Percentiles rank a stretch among this genome's conserved stretches.
These are phyloP conservation scores for Ancistrus triradiatus DNA, from an alignment of 2,113 vertebrate species.

Conservation along the genomic window DNA sequence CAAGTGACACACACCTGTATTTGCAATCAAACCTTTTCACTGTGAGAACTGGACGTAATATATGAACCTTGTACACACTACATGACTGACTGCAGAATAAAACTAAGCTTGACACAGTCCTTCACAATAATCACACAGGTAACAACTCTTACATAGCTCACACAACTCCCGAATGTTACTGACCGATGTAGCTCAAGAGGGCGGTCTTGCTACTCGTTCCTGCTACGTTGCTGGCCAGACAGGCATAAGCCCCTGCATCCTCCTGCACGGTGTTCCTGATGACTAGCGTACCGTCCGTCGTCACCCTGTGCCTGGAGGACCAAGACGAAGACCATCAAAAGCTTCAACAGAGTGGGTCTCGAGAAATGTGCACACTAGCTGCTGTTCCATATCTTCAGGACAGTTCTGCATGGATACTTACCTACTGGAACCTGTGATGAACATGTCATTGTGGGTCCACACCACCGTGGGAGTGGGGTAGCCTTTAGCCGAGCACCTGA, in stretches of 20 bases:
- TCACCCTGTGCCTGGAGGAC: constrained; percentile 76
- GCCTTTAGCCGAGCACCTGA: constrained; percentile 81
- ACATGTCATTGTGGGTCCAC: constrained; percentile 88
- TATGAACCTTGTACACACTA: no score
- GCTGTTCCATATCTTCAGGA: no score
- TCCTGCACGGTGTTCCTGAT: constrained; percentile 74
- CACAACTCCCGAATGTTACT: no score
- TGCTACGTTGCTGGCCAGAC: constrained; percentile 86
- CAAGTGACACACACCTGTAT: no score
- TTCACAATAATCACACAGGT: no score
- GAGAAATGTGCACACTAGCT: no score
- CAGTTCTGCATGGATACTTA: constrained; percentile 33
- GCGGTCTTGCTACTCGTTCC: constrained; percentile 80
- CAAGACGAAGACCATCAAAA: neutral
- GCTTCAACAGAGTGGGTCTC: neutral
- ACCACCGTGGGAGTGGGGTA: constrained; percentile 80
- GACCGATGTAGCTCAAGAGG: constrained; percentile 78
- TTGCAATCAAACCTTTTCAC: no score
- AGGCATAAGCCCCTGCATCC: constrained; percentile 85
- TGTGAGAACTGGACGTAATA: no score
- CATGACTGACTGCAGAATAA: no score
- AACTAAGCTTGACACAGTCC: no score
- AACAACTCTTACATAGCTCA: no score
- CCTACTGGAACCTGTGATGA: constrained; percentile 84
- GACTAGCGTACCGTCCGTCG: constrained; percentile 78